Evolutionary conservation across 2,797 vertebrate species (phyloP).

Genomic region (Gymnopithys bicolor): DNA sequence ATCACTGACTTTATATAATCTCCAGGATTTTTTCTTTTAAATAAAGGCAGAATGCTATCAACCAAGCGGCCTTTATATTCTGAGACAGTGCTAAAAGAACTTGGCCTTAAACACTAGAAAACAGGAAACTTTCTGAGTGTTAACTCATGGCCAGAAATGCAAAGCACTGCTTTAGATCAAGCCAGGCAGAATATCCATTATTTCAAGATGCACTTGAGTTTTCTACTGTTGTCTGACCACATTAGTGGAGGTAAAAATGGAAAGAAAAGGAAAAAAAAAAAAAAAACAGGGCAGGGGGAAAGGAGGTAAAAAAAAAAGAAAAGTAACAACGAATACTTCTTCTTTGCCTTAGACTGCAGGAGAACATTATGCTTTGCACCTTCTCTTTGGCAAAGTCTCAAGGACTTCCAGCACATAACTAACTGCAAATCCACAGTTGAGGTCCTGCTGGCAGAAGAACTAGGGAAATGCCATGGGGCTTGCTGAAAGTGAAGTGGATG

Average conservation of each 20-base stretch:
- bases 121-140: not conserved
- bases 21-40: not conserved
- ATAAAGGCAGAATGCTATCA: not conserved
- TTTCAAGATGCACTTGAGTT: not conserved
- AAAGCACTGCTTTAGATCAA: not conserved
- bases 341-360: not conserved
- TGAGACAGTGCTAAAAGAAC: not conserved
- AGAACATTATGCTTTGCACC: not conserved
- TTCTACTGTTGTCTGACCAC: not conserved
- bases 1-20: not conserved
- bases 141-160: not conserved
- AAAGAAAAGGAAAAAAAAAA: not conserved
- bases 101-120: not conserved
- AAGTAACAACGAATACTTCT: not conserved
- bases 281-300: rapidly evolving
- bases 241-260: not conserved
- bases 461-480: constrained; percentile 24
- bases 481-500: constrained; percentile 5
- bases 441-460: constrained; percentile 47
- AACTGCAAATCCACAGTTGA: not conserved
- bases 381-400: not conserved
- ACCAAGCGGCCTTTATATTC: not conserved
- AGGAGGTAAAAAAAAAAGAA: not conserved
- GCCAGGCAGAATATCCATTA: not conserved
- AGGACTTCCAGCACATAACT: not conserved